phyloP scores from a whole-genome alignment of 2,113 vertebrate genomes.

The Rissa tridactyla region DNA sequence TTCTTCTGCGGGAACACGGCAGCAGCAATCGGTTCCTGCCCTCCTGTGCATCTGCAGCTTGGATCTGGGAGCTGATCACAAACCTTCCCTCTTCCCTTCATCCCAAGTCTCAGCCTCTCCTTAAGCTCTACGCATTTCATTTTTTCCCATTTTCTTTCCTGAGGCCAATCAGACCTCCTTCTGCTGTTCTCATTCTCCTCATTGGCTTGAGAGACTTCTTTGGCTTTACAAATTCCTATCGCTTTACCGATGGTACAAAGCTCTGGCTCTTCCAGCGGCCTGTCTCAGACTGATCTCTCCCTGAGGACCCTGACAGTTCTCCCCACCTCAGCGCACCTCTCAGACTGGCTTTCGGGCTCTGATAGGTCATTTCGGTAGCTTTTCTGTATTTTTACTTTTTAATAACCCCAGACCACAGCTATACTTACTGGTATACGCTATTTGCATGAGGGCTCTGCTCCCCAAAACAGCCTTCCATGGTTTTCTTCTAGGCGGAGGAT shows the following conservation, averaged over 20 bases:
- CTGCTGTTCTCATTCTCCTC: not conserved
- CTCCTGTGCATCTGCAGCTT: not conserved
- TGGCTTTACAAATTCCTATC: not conserved
- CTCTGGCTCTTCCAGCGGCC: not conserved
- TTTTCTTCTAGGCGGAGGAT: not conserved
- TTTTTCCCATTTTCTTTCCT: not conserved
- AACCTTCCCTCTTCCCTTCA: not conserved
- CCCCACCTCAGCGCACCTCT: not conserved
- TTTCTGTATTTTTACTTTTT: not conserved
- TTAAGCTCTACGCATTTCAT: not conserved
- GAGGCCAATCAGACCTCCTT: too few relatives aligned
- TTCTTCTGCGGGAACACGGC: accelerated
- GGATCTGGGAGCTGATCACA: not conserved
- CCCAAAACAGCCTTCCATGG: not conserved
- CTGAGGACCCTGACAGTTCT: not conserved
- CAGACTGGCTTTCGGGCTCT: not conserved
- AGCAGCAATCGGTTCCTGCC: not conserved
- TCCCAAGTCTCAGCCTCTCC: not conserved
- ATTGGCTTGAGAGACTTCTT: not conserved
- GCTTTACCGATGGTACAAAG: not conserved
- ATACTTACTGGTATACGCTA: not conserved
- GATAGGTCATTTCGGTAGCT: not conserved
- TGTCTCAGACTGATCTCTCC: not conserved
- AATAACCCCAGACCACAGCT: not conserved
- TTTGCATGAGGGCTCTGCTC: not conserved